Evolutionary conservation across 35 echinoderm and acorn worm species (phyloP).

Genomic region (Lytechinus variegatus): DNA sequence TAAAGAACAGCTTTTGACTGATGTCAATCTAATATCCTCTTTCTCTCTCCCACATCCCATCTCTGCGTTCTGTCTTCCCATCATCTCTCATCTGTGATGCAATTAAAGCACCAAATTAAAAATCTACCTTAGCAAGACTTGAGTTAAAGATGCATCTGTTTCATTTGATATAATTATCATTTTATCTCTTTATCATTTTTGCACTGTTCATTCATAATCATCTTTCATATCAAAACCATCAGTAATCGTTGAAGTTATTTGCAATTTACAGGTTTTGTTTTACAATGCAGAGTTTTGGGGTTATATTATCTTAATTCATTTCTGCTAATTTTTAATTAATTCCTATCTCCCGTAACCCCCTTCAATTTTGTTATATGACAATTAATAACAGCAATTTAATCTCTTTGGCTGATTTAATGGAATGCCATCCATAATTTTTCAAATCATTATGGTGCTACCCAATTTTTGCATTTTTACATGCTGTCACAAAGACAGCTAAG

Average conservation of each 20-base stretch:
- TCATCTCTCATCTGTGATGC: not conserved
- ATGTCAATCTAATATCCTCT: not conserved
- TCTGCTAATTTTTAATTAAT: too few relatives aligned
- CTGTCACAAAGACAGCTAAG: not conserved
- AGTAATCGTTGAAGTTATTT: too few relatives aligned
- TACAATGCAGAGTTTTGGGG: too few relatives aligned
- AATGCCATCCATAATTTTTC: not conserved
- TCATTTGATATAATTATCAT: not conserved
- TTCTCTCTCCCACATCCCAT: too few relatives aligned
- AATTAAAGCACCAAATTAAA: not conserved
- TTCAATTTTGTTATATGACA: too few relatives aligned
- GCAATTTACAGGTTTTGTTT: too few relatives aligned
- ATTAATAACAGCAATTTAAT: too few relatives aligned
- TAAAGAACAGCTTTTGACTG: not conserved
- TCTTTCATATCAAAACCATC: too few relatives aligned
- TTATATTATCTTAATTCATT: too few relatives aligned
- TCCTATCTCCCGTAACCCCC: too few relatives aligned
- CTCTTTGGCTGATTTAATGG: too few relatives aligned
- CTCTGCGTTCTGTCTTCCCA: not conserved
- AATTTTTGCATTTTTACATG: not conserved
- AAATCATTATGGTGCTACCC: not conserved
- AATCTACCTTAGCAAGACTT: not conserved
- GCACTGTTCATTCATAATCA: too few relatives aligned
- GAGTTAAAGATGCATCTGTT: not conserved
- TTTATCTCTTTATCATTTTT: not conserved